Evolutionary conservation across 2,113 vertebrate species (phyloP), one percentile per base, ranked within the genome.

Genomic region (Megaceryle maxima): DNA sequence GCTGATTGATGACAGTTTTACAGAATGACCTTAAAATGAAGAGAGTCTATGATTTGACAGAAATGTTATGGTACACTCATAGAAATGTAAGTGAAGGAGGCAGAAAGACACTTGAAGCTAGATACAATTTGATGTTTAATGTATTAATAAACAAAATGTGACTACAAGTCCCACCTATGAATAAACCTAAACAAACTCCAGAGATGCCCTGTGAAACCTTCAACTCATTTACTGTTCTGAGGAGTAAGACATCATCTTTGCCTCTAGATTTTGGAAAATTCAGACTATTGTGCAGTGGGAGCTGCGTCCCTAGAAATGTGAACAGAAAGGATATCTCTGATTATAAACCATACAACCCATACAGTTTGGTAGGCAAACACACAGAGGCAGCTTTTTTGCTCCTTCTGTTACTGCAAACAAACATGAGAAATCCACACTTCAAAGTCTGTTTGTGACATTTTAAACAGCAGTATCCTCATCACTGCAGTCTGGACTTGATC

Each of bases 361-460:
- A 68, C 10, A 35, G 64, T 78, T 13, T 93, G 60, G 39, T 35
- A 64, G 44, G 69, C 62, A 90, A 90, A 96, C 64, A 62, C 37
- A 93, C 16, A 84, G 43, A 81, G 31, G 57, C 17, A 69, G 73
- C 55, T 79, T 94, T 86, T 62, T 78, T 90, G 35, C 24, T 96
- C 48, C 31, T 59, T 82, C 78, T 88, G 44, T 69, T 90, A 79
- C 8, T 88, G 76, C 56, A 76, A 87, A 88, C 44, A 89, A 83
- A 55, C 39, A 56, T 48, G 66, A 96, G 69, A 94, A 92, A 81
- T 44, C 66, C 76, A 72, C 35, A 82, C 86, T 92, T 93, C 79
- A 51, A 68, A 90, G 73, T 56, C 77, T 1, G 0, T 16, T 26
- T 73, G 53, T 51, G 64, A 57, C 51, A 78, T 95, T 88, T 86